Evolutionary conservation across 1,140 invertebrate species (phyloP), one percentile per base, ranked within the genome.

Genomic region (Anoplophora glabripennis): DNA sequence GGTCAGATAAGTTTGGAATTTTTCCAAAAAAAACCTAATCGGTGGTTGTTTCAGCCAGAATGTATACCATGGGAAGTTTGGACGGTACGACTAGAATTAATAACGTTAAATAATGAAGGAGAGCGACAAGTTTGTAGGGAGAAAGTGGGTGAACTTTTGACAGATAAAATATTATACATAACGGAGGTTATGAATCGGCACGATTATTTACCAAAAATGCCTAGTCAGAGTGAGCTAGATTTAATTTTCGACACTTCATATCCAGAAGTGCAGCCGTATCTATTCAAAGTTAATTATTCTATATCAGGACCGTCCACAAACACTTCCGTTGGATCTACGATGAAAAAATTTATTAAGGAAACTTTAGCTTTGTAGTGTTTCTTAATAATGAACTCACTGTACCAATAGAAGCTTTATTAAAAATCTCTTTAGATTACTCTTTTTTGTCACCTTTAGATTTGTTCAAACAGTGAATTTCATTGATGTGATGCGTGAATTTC

Each of bases 51-150:
- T 69, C 84, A 88, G 54, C 80, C 87, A 7, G 94, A 97, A 71
- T 91, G 88, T 70, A 92, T 94, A 69, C 93, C 95, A 0, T 98
- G 96, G 96, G 96, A 98, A 75, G 92, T 98, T 10, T 98, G 95
- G 96, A 96, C 93, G 15, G 84, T 98, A 1, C 87, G 91, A 60
- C 80, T 97, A 33, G 92, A 96, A 73, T 79, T 96, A 8, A 88
- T 94, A 11, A 88, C 89, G 64, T 78, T 94, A 28, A 84, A 86
- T 54, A 93, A 86, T 71, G 94, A 96, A 74, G 89, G 93, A 73
- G 93, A 96, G 68, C 80, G 93, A 60, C 91, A 93, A 75, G 82
- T 89, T 58, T 91, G 87, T 64, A 82, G 93, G 51, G 93, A 96
- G 75, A 92, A 89, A 75, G 86, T 98, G 35, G 93, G 93, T 10